Conservation (phyloP, 2,113 vertebrate genomes). For the Platichthys stellatus region DNA sequence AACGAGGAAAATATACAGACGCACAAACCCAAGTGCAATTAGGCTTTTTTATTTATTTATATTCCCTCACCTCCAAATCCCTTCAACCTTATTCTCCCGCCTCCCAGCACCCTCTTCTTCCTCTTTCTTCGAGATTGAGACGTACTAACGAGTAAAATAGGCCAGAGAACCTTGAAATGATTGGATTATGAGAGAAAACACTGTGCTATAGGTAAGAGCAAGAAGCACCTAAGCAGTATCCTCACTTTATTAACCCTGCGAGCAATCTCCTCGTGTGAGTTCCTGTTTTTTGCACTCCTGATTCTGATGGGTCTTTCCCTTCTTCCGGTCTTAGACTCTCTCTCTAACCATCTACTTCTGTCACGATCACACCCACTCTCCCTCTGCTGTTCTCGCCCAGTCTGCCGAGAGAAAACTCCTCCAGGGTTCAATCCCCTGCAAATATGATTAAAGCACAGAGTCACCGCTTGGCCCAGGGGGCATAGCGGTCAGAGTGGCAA, state of each 20-base stretch:
- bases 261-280: background rate
- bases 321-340: background rate
- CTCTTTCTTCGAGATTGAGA: background rate
- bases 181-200: background rate
- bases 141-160: background rate
- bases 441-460: conserved; percentile 36
- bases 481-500: conserved; percentile 45
- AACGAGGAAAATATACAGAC: conserved; percentile 8
- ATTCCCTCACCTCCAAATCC: background rate
- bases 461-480: conserved; percentile 63
- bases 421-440: conserved; percentile 65
- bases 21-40: conserved; percentile 17
- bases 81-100: background rate
- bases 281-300: too few species aligned
- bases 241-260: background rate
- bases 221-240: background rate
- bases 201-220: background rate
- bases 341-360: background rate
- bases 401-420: conserved; percentile 29
- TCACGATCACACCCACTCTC: background rate
- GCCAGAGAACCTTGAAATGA: background rate
- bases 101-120: background rate
- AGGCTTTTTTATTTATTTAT: background rate
- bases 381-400: background rate
- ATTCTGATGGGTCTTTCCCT: too few species aligned